Percentiles rank a stretch among this genome's conserved stretches.
Evolutionary conservation across 2,113 vertebrate species (phyloP).

Genomic region (Sander vitreus): DNA sequence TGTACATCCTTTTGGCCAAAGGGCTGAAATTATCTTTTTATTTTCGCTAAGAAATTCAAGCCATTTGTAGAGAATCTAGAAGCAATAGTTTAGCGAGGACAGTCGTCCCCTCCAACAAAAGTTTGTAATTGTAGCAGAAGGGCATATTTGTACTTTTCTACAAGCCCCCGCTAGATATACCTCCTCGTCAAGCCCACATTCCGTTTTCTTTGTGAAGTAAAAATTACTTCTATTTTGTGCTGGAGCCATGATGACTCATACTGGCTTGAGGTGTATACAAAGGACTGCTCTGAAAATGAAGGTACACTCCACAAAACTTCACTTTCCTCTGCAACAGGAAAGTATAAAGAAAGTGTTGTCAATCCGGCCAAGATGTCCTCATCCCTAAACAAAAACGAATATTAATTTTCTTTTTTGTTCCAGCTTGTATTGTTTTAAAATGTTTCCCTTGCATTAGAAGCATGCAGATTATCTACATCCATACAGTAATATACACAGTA

Average conservation of each 20-base stretch:
- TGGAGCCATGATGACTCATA: not conserved
- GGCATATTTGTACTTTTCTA: slow-evolving; percentile 12
- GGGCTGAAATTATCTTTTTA: slow-evolving; percentile 37
- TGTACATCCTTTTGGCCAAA: not conserved
- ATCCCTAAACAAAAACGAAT: too few species aligned
- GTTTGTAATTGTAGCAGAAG: slow-evolving; percentile 44
- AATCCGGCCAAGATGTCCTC: too few species aligned
- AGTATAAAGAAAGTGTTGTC: not conserved
- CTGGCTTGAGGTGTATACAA: not conserved
- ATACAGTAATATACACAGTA: too few species aligned
- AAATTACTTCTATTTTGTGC: slow-evolving; percentile 1
- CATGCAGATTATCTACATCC: too few species aligned
- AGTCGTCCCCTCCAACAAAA: not conserved
- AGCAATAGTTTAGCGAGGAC: not conserved
- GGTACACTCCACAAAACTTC: not conserved
- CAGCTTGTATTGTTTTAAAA: too few species aligned
- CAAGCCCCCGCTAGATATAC: not conserved
- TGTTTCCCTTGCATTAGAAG: too few species aligned
- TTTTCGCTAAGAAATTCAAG: slow-evolving; percentile 9
- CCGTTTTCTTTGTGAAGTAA: slow-evolving; percentile 12
- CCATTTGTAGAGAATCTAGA: not conserved
- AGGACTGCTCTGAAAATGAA: slow-evolving; percentile 1
- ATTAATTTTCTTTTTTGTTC: too few species aligned
- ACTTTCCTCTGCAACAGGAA: not conserved
- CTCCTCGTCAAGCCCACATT: not conserved